Percentiles rank a stretch among this genome's conserved stretches.
Conservation (phyloP, 1,140 invertebrate genomes). For the Pantala flavescens region DNA sequence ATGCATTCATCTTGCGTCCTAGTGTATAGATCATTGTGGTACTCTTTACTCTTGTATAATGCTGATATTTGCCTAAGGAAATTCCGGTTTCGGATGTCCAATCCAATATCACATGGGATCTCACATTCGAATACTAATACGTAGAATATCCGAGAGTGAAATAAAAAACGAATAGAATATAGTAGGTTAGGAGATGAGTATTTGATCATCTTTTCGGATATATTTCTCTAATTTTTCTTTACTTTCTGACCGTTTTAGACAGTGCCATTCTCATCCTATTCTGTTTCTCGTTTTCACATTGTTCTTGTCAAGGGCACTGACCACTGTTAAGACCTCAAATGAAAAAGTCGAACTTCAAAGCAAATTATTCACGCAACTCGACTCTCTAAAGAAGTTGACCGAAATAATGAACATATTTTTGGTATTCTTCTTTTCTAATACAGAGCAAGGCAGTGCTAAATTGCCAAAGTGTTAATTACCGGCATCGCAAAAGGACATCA, state of each 20-base stretch:
- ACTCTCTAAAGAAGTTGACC: not conserved
- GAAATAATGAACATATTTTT: not conserved
- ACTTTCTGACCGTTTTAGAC: not conserved
- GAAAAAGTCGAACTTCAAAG: not conserved
- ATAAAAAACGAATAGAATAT: too few relatives aligned
- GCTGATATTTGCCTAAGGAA: too few relatives aligned
- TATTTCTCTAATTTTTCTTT: not conserved
- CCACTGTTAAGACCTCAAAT: not conserved
- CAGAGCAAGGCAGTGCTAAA: not conserved
- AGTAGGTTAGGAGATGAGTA: too few relatives aligned
- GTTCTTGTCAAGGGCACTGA: not conserved
- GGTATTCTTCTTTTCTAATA: not conserved
- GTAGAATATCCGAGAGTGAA: too few relatives aligned
- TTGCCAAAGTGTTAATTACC: not conserved
- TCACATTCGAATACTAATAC: too few relatives aligned
- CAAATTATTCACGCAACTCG: not conserved
- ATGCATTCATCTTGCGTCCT: too few relatives aligned
- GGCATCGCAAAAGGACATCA: too few relatives aligned
- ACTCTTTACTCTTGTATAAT: too few relatives aligned
- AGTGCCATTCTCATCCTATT: not conserved
- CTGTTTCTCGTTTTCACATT: not conserved
- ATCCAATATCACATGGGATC: too few relatives aligned
- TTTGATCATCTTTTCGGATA: too few relatives aligned
- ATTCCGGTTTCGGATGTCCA: too few relatives aligned
- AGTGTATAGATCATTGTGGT: too few relatives aligned